Conservation (phyloP, 2,888 invertebrate species). For the Watsonalla binaria region DNA sequence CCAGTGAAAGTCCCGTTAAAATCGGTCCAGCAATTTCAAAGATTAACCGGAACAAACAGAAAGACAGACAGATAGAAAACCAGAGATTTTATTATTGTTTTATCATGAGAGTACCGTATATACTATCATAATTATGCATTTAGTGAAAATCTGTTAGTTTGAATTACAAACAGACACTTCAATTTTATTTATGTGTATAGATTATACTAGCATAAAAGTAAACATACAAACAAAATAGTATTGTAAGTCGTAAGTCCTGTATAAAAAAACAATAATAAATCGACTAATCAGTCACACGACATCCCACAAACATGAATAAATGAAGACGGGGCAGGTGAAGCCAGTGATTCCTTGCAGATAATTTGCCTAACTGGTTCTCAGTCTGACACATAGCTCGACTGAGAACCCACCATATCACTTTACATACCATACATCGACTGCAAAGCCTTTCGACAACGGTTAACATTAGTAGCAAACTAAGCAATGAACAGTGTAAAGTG, state of each 20-base stretch:
- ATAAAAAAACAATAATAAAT: constrained; percentile 25
- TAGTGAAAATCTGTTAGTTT: no score
- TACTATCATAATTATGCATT: no score
- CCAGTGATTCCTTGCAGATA: constrained; percentile 67
- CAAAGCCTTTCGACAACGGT: neutral
- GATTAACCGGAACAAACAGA: no score
- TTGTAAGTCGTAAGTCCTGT: neutral
- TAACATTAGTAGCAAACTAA: neutral
- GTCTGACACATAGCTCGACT: constrained; percentile 49
- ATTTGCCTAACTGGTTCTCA: constrained; percentile 72
- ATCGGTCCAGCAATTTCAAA: no score
- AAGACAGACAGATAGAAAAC: no score
- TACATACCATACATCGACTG: constrained; percentile 10
- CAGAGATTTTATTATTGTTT: no score
- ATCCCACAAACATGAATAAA: constrained; percentile 37
- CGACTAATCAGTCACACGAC: constrained; percentile 23
- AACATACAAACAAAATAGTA: neutral
- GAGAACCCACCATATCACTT: constrained; percentile 8
- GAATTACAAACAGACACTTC: no score
- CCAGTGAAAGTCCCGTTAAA: no score
- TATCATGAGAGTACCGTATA: no score
- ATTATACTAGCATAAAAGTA: neutral
- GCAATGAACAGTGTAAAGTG: neutral
- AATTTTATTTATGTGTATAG: neutral
- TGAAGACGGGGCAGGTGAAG: constrained; percentile 62